These are phyloP conservation scores for Oreocharis arfaki DNA, from an alignment of 2,113 vertebrate genomes.

Conservation along the genomic window DNA sequence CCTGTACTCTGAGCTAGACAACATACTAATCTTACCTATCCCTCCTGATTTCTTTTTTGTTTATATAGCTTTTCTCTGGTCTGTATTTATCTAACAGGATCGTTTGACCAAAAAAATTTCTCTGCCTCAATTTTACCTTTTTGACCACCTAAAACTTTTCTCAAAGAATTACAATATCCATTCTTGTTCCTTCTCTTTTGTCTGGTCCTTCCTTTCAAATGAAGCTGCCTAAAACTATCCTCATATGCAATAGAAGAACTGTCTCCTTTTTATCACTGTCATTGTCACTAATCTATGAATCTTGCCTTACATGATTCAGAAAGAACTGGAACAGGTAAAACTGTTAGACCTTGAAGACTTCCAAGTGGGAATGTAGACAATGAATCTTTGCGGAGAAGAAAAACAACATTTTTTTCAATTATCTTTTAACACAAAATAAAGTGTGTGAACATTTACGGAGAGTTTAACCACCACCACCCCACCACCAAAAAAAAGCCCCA, in stretches of 20 bases:
- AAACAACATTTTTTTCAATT: background rate
- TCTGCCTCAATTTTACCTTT: background rate
- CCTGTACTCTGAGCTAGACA: background rate
- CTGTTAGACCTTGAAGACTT: background rate
- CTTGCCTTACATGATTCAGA: background rate
- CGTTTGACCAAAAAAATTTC: fast-evolving
- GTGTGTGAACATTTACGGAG: background rate
- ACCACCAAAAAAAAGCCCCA: fast-evolving
- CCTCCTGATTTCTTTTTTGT: background rate
- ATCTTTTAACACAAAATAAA: background rate
- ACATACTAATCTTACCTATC: background rate
- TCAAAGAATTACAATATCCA: background rate
- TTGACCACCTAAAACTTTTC: background rate
- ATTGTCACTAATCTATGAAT: background rate
- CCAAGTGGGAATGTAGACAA: background rate
- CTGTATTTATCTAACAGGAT: background rate
- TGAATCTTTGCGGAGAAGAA: background rate
- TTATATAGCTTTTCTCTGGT: background rate
- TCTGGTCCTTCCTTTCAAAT: background rate
- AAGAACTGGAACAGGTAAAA: background rate
- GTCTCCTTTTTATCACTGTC: background rate
- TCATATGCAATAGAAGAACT: background rate
- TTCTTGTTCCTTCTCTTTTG: background rate
- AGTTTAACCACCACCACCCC: fast-evolving
- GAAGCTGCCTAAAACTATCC: background rate